These are phyloP conservation scores for Lasioglossum baleicum DNA, from an alignment of 1,140 invertebrate genomes.

Conservation along the genomic window DNA sequence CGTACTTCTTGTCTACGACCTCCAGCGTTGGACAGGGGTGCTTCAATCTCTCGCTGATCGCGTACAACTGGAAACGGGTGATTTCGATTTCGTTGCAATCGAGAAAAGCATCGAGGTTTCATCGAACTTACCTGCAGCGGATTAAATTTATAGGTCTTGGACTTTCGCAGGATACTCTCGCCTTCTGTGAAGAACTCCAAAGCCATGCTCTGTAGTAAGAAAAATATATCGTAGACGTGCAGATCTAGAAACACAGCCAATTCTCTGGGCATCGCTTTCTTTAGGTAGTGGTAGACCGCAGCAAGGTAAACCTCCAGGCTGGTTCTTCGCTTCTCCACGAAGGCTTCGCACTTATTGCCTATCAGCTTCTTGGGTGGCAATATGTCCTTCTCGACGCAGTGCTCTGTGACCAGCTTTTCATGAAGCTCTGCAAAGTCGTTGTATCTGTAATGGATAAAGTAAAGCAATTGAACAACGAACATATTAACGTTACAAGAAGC, in stretches of 20 bases:
- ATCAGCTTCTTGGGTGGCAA: constrained; percentile 95
- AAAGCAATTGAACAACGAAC: no score
- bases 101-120: neutral
- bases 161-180: constrained; percentile 82
- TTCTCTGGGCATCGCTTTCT: constrained; percentile 86
- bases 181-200: constrained; percentile 86
- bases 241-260: constrained; percentile 90
- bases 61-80: constrained; percentile 86
- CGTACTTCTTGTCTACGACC: constrained; percentile 85
- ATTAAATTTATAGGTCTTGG: constrained; percentile 84
- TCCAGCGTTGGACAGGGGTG: constrained; percentile 89
- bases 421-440: constrained; percentile 94
- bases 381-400: constrained; percentile 90
- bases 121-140: constrained; percentile 84
- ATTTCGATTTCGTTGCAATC: neutral
- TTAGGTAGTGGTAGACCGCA: constrained; percentile 86
- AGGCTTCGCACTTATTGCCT: constrained; percentile 88
- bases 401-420: constrained; percentile 88
- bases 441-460: constrained; percentile 81
- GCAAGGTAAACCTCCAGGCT: constrained; percentile 91
- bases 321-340: constrained; percentile 90
- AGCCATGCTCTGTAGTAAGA: constrained; percentile 89
- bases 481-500: no score
- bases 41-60: constrained; percentile 92
- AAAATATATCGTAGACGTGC: constrained; percentile 90